Conservation (phyloP, 2,888 invertebrate genomes). For the Lingula anatina region DNA sequence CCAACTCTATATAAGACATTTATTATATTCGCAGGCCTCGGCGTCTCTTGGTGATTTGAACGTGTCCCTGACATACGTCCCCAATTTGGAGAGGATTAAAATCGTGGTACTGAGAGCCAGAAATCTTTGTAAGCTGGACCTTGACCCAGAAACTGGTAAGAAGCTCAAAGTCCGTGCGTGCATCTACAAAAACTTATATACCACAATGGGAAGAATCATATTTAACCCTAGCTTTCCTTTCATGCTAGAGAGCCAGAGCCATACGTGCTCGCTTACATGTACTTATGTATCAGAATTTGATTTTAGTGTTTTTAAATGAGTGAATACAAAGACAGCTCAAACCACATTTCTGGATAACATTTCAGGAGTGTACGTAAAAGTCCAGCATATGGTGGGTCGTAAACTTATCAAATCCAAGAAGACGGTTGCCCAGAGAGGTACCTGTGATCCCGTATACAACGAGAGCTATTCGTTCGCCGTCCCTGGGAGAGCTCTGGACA, state of each 20-base stretch:
- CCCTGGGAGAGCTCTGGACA: slow-evolving; percentile 32
- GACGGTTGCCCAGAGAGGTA: slow-evolving; percentile 24
- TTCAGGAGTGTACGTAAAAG: slow-evolving; percentile 33
- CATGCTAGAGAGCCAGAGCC: too few relatives aligned
- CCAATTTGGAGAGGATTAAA: slow-evolving; percentile 32
- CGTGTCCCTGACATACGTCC: slow-evolving; percentile 31
- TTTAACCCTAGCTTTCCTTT: too few relatives aligned
- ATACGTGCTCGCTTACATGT: too few relatives aligned
- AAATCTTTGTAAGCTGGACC: slow-evolving; percentile 18
- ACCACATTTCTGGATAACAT: too few relatives aligned
- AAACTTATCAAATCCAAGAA: slow-evolving; percentile 39
- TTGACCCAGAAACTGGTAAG: slow-evolving; percentile 18
- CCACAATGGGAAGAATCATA: too few relatives aligned
- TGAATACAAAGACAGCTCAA: too few relatives aligned
- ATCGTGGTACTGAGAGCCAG: slow-evolving; percentile 24
- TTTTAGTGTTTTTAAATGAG: too few relatives aligned
- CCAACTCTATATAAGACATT: too few relatives aligned
- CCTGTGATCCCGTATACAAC: slow-evolving; percentile 37
- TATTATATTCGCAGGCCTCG: slow-evolving; percentile 17
- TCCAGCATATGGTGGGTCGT: slow-evolving; percentile 39
- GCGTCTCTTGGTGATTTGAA: slow-evolving; percentile 28
- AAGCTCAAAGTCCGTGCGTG: too few relatives aligned
- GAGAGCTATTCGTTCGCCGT: slow-evolving; percentile 43
- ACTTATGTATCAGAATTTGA: too few relatives aligned
- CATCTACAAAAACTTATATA: too few relatives aligned